A percentile compares a stretch with the other conserved stretches of the same genome.
Evolutionary conservation across 2,797 vertebrate species (phyloP).

Genomic region (Gadopsis marmoratus): DNA sequence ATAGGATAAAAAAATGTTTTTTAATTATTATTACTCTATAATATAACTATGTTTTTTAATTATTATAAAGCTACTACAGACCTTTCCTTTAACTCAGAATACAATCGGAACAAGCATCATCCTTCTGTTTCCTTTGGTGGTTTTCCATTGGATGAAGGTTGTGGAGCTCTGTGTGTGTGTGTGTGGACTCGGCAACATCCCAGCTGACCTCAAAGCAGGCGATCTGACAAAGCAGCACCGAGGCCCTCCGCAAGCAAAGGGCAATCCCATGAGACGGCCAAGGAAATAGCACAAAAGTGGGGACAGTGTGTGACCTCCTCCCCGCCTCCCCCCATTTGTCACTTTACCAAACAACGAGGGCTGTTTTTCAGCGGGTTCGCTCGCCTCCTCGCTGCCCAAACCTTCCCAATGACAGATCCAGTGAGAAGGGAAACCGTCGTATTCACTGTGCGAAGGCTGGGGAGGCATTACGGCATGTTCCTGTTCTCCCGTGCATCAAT

Average conservation of each 20-base stretch:
- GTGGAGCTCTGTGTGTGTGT: constrained; percentile 11
- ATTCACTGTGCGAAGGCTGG: constrained; percentile 39
- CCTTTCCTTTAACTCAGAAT: constrained; percentile 1
- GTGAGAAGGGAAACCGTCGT: constrained; percentile 52
- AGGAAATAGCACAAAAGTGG: constrained; percentile 49
- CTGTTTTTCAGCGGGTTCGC: constrained; percentile 52
- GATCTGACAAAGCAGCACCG: constrained; percentile 55
- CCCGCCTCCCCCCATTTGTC: constrained; percentile 49
- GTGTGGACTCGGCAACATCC: constrained; percentile 45
- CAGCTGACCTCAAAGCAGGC: constrained; percentile 57
- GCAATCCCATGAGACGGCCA: constrained; percentile 47
- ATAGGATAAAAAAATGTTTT: background rate
- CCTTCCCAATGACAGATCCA: constrained; percentile 29
- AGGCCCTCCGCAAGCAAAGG: constrained; percentile 37
- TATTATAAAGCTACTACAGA: background rate
- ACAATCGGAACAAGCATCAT: constrained; percentile 32
- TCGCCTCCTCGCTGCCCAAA: constrained; percentile 44
- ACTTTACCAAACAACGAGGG: constrained; percentile 71
- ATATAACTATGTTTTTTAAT: no score
- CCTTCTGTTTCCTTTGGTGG: constrained; percentile 42
- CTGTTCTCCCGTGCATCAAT: constrained; percentile 35
- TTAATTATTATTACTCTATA: no score
- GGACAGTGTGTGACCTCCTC: constrained; percentile 78
- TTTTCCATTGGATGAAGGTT: constrained; percentile 9
- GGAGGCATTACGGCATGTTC: constrained; percentile 57